These are phyloP conservation scores for Diglossa cyanea DNA, from an alignment of 2,797 vertebrate species.

Conservation along the genomic window DNA sequence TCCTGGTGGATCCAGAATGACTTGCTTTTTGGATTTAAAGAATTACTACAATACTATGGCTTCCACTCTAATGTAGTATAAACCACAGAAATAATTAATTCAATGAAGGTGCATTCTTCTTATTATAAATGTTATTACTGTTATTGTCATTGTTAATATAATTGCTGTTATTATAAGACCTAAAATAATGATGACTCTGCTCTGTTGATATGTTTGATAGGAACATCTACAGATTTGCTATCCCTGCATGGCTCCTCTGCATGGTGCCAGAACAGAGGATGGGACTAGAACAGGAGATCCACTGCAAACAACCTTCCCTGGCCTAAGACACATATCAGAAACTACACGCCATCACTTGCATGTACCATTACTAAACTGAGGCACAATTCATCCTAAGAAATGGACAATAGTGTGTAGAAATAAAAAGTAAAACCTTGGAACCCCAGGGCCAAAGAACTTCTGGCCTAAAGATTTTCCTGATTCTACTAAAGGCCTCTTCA, in stretches of 20 bases:
- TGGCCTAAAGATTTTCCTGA: neutral
- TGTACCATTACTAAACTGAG: neutral
- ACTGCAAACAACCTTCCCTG: neutral
- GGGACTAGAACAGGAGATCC: neutral
- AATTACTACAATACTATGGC: neutral
- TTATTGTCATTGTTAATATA: accelerated
- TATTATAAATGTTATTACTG: accelerated
- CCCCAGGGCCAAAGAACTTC: neutral
- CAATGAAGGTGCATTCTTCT: neutral
- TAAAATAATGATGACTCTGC: neutral
- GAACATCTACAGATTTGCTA: neutral
- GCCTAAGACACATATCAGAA: accelerated
- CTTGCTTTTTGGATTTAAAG: neutral
- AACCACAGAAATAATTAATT: neutral
- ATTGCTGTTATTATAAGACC: neutral
- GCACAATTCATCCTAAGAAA: neutral
- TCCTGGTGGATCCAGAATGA: neutral
- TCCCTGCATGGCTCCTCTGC: neutral
- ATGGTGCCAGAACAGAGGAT: neutral
- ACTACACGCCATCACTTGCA: neutral
- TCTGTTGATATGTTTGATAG: neutral
- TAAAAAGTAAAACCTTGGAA: neutral
- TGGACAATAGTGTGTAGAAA: neutral
- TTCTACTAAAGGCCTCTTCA: neutral
- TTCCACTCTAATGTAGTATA: neutral